Conservation (phyloP, 2,797 vertebrate species). For the Myotis daubentonii region DNA sequence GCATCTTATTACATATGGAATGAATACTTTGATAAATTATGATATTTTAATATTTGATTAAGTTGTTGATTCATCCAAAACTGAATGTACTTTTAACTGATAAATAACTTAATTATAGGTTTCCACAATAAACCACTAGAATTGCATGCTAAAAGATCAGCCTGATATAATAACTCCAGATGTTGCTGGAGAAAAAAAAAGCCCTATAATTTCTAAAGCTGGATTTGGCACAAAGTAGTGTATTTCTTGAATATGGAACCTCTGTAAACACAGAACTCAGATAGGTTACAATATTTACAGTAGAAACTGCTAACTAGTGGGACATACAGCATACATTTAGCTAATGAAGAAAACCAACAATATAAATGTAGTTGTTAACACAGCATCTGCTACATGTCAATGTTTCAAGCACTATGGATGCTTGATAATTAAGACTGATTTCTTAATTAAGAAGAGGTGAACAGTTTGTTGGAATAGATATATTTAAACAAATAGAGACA, state of each 20-base stretch:
- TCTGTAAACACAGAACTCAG: neutral
- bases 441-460: neutral
- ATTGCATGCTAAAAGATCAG: neutral
- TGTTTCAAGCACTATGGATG: neutral
- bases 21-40: neutral
- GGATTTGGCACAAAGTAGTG: neutral
- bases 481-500: neutral
- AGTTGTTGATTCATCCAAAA: neutral
- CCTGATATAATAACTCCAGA: neutral
- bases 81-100: neutral
- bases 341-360: neutral
- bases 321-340: too few species aligned
- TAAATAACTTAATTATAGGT: neutral
- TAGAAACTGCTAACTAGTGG: neutral
- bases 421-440: neutral
- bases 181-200: neutral
- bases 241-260: neutral
- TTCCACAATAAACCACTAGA: neutral
- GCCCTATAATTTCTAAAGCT: neutral
- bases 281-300: neutral
- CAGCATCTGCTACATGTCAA: neutral
- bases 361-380: neutral
- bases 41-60: slow-evolving; percentile 4
- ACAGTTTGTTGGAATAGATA: neutral
- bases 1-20: neutral